Percentiles rank a stretch among this genome's conserved stretches.
These are phyloP conservation scores for Neosilurus mollespiculum DNA, from an alignment of 2,797 vertebrate genomes.

Conservation along the genomic window DNA sequence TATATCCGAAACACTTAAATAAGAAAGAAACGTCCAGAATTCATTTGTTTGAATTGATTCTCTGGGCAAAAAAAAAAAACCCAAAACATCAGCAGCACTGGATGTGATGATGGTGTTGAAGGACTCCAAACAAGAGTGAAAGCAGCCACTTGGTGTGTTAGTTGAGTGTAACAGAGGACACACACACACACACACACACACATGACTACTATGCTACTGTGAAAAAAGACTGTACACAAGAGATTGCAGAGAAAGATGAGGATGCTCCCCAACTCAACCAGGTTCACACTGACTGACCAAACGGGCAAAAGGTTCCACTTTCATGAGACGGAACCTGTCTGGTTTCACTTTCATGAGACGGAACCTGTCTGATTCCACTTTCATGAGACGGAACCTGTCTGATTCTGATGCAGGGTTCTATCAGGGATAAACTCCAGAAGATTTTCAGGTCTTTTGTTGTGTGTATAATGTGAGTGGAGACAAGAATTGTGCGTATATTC, in stretches of 20 bases:
- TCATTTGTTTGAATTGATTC: neutral
- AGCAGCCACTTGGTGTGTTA: conserved; percentile 21
- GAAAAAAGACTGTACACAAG: too few species aligned
- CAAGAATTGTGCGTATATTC: neutral
- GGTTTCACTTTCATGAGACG: too few species aligned
- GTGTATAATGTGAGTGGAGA: neutral
- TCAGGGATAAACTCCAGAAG: neutral
- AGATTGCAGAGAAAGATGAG: conserved; percentile 4
- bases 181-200: neutral
- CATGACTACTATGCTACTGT: too few species aligned
- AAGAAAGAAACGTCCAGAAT: neutral
- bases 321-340: neutral
- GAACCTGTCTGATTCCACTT: neutral
- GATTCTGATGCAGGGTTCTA: neutral
- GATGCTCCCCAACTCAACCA: neutral
- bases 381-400: neutral
- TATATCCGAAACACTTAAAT: neutral
- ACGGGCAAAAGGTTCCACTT: neutral
- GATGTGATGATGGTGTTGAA: conserved; percentile 18
- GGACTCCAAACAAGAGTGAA: neutral
- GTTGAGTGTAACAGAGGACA: neutral
- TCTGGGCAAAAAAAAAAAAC: neutral
- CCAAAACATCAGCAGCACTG: neutral
- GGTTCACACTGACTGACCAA: neutral
- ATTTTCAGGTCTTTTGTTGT: neutral